Percentiles rank a stretch among this genome's conserved stretches.
Evolutionary conservation across 1,140 invertebrate species (phyloP).

Genomic region (Brachionus asplanchnoidis): DNA sequence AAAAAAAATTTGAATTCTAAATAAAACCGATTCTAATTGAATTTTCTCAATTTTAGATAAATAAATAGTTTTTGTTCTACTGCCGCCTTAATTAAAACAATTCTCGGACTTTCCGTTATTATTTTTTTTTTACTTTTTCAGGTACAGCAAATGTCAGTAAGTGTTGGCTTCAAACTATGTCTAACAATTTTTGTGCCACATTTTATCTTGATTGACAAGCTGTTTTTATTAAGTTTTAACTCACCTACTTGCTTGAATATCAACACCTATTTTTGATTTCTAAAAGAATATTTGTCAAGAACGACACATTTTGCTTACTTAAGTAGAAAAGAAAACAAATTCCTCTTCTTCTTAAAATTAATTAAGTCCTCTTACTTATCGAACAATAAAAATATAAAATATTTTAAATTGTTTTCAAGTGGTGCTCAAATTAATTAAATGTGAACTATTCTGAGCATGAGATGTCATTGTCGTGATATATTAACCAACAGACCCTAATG

Average conservation of each 20-base stretch:
- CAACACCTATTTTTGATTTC: neutral
- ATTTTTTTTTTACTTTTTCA: neutral
- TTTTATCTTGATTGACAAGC: neutral
- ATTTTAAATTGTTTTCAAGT: neutral
- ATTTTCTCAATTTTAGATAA: neutral
- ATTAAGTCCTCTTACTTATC: neutral
- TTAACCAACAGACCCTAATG: neutral
- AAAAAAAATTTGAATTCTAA: slow-evolving; percentile 18
- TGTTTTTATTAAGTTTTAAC: neutral
- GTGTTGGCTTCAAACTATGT: neutral
- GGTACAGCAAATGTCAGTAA: neutral
- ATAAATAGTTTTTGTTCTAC: neutral
- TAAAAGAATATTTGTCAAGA: neutral
- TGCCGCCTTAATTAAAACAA: neutral
- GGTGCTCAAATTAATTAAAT: neutral
- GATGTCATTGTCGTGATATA: neutral
- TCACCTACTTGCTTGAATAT: neutral
- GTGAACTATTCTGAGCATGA: neutral
- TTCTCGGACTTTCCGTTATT: neutral
- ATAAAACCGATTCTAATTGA: neutral
- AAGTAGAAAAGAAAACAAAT: neutral
- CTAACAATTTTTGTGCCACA: neutral
- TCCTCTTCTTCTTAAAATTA: neutral
- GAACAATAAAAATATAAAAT: neutral
- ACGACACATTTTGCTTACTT: neutral